Base-by-base conservation (phyloP, 92 coral and sea anemone genomes). In the Ricordea florida region DNA sequence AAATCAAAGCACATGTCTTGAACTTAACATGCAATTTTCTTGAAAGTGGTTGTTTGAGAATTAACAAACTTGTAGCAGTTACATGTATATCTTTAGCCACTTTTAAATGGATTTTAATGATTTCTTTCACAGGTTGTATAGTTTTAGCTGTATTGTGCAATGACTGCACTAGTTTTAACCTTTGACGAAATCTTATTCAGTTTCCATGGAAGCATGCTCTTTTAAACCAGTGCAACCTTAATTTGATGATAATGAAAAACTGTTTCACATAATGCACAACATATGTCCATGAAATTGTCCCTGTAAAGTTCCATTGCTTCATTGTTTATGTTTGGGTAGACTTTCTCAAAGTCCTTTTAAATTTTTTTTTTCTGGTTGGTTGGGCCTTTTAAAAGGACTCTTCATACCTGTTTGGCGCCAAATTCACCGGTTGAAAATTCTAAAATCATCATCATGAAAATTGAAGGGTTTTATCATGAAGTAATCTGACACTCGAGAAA, bases 201-300 rank as follows among this genome's bases (percentile, higher is more conserved):
- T 69, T 69, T 62, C 62, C 55, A 69, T 69, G 63, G 76, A 69
- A 69, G 34, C 62, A 21, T 52, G 61, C 76, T 69, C n/a, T 48
- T 69, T 69, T 69, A 42, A 28, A 24, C 76, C 15, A 52, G 52
- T 49, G 57, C 44, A 6, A 49, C 59, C 14, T 25, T 29, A 28
- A 68, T 48, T 68, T 25, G 46, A 15, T 33, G 60, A 28, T 10
- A 68, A 43, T 68, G 25, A 51, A 47, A 47, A 47, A 47, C 59
- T 38, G 15, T 65, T 27, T 20, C 66, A 59, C 50, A 27, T 42
- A 59, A 27, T 59, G 66, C 51, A 59, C 33, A 59, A 42, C 27
- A 33, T 14, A 59, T 27, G 42, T 33, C 23, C 36, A 27, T 27
- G 21, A 27, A 27, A 27, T 11, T 59, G 36, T 27, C 21, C 23